Evolutionary conservation across 2,113 vertebrate species (phyloP), one percentile per base, ranked within the genome.

Genomic region (Anser brachyrhynchus): DNA sequence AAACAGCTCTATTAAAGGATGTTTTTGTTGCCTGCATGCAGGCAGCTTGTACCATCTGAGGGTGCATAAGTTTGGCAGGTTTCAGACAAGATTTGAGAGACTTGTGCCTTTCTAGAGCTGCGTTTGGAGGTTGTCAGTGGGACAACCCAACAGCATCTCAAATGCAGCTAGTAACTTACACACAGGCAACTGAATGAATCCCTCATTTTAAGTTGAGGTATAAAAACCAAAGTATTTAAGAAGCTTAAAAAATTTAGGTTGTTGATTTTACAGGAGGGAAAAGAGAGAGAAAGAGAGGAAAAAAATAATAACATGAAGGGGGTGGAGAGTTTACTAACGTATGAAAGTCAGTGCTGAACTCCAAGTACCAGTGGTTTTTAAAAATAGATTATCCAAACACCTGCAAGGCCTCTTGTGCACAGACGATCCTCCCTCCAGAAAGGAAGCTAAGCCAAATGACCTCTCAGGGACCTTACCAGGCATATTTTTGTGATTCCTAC

Each of bases 351-450:
- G 49, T 35, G 29, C 33, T 71, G 92, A 66, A 86, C 82, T 90
- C 71, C 92, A 86, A 82, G 92, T 86, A 82, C 87, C 31, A 9
- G 52, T 72, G 76, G 37, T 77, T 90, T 86, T 86, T 77, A 91
- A 88, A 91, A 88, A 88, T 74, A 94, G 92, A 69, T 87, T 84
- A 84, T 64, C 78, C 61, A 88, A 84, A 91, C 84, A 84, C 89
- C 57, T 84, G 23, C 1, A 17, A 61, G 54, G 65, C 41, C 59
- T 85, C 65, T 72, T 35, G 19, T 46, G 66, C 26, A 20, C 65
- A 82, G 76, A 57, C 28, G 41, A 28, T 64, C 44, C 39, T 80
- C 37, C 31, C 31, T 81, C 35, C 81, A 82, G 81, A 35, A 84
- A 18, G 6, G 15, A 67, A 25, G 10, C 7, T 44, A 2, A 18